A percentile compares a stretch with the other conserved stretches of the same genome.
Evolutionary conservation across 2,888 invertebrate genomes (phyloP).

Genomic region (Diplolepis rosae): DNA sequence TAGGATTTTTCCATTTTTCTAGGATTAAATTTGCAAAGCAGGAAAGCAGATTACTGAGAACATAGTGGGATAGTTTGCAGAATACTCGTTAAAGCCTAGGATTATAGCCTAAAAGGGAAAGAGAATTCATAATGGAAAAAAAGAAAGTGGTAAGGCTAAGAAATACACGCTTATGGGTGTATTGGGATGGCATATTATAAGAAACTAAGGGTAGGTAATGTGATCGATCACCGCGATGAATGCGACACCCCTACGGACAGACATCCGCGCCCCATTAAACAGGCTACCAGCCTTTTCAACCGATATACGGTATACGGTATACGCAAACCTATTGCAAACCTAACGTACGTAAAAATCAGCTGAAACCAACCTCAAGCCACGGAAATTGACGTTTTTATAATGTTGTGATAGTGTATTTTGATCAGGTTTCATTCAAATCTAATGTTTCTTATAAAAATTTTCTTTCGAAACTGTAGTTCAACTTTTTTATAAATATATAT

Average conservation of each 20-base stretch:
- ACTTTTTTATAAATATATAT: too few relatives aligned
- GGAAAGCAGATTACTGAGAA: too few relatives aligned
- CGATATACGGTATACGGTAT: too few relatives aligned
- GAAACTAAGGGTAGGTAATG: slow-evolving; percentile 66
- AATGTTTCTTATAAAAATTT: too few relatives aligned
- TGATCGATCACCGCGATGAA: slow-evolving; percentile 71
- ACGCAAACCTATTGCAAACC: slow-evolving; percentile 55
- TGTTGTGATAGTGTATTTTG: neutral
- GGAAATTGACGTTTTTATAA: neutral
- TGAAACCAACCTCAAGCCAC: slow-evolving; percentile 40
- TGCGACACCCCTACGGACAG: slow-evolving; percentile 68
- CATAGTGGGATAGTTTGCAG: too few relatives aligned
- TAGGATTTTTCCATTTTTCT: too few relatives aligned
- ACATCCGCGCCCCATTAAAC: slow-evolving; percentile 71
- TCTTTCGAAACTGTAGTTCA: too few relatives aligned
- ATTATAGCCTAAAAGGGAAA: neutral
- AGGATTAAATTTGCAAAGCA: too few relatives aligned
- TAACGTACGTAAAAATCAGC: slow-evolving; percentile 37
- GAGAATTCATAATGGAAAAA: neutral
- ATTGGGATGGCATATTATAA: slow-evolving; percentile 62
- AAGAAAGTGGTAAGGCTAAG: slow-evolving; percentile 31
- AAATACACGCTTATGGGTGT: slow-evolving; percentile 49
- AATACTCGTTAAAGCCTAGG: too few relatives aligned
- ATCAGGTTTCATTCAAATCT: neutral
- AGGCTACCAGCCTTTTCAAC: slow-evolving; percentile 59